Evolutionary conservation across 1,140 invertebrate genomes (phyloP).

Genomic region (Pogonus chalceus): DNA sequence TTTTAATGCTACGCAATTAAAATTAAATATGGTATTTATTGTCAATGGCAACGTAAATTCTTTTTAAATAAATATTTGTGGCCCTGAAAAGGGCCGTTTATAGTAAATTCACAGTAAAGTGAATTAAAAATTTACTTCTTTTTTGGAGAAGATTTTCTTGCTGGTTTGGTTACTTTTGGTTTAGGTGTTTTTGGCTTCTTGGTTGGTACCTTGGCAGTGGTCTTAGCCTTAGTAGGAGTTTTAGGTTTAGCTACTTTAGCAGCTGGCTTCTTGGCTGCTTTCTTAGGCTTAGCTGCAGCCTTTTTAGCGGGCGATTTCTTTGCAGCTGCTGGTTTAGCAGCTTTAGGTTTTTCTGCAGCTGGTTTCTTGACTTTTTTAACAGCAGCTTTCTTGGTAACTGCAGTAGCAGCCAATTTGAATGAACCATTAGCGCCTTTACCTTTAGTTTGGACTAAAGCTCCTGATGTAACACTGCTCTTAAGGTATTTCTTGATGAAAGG

Average conservation of each 20-base stretch:
- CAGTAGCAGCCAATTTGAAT: conserved; percentile 39
- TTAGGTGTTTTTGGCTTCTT: conserved; percentile 15
- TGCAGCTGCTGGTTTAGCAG: conserved; percentile 11
- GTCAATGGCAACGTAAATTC: too few relatives aligned
- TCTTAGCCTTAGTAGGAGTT: too few relatives aligned
- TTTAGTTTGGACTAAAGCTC: conserved; percentile 47
- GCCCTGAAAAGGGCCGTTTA: conserved; percentile 18
- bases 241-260: background rate
- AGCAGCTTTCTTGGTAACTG: conserved; percentile 6
- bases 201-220: too few relatives aligned
- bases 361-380: conserved; percentile 3
- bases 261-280: conserved; percentile 5
- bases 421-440: conserved; percentile 51
- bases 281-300: conserved; percentile 11
- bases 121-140: conserved; percentile 7
- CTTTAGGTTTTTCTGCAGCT: conserved; percentile 9
- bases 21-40: too few relatives aligned
- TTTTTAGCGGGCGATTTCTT: conserved; percentile 3
- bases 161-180: conserved; percentile 14
- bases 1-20: too few relatives aligned
- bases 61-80: conserved; percentile 2
- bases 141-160: background rate
- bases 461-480: conserved; percentile 43
- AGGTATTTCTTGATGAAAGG: conserved; percentile 51
- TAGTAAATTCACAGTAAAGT: background rate